Evolutionary conservation across 2,113 vertebrate species (phyloP), one percentile per base, ranked within the genome.

Genomic region (Ia io): DNA sequence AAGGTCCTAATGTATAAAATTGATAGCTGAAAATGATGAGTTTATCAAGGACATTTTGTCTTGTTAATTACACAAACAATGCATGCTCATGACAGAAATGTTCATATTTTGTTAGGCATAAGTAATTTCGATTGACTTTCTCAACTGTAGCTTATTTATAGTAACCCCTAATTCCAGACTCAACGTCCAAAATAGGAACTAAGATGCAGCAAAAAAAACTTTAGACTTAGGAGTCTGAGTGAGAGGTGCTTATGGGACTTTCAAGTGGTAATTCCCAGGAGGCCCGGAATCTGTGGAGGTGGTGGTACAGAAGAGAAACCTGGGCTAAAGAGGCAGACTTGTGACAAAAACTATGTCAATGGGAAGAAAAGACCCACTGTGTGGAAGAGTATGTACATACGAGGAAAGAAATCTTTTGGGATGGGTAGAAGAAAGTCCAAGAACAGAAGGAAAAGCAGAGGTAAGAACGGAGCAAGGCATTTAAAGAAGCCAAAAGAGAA

Each of bases 1-100:
- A 95, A 95, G 42, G 23, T 94, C 83, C 94, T 95, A 86, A 94
- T 93, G 80, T 96, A 63, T 88, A 37, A 95, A 96, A 85, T 87
- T 49, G 53, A 77, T 37, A 85, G 49, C 40, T 76, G n/a, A 93
- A 40, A 95, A 85, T 92, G 84, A 80, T 6, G 42, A 94, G 9
- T 77, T 74, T 93, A 67, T 87, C 18, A 82, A 95, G 73, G 32
- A 73, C 20, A 90, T 82, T 86, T 76, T 87, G 9, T 8, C 77
- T 93, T 88, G 61, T 35, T 86, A 91, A 51, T 95, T 84, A 76
- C 17, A 35, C 56, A 83, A 93, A 44, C 9, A 88, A 35, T 86
- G 6, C 11, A 59, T 47, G 16, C 35, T 77, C 23, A 53, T 82
- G 5, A 67, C 67, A 49, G 61, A 94, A 67, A 76, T 61, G 37